Evolutionary conservation across 2,113 vertebrate species (phyloP).

Genomic region (Chitala chitala): DNA sequence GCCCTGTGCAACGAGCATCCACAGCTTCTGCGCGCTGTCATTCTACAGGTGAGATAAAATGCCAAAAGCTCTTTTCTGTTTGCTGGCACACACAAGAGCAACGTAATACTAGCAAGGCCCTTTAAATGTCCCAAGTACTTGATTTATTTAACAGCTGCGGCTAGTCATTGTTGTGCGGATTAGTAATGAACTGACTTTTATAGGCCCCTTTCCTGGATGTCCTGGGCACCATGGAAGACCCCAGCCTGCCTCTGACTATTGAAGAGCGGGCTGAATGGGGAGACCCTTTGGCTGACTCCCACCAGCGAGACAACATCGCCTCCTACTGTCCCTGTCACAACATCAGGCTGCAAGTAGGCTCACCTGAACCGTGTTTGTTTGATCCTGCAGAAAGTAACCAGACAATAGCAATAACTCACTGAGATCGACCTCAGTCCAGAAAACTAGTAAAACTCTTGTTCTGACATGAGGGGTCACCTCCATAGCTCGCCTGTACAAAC

Average conservation of each 20-base stretch:
- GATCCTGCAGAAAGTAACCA: no score
- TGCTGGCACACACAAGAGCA: no score
- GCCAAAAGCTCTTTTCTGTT: no score
- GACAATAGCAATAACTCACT: no score
- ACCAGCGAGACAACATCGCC: slow-evolving; percentile 68
- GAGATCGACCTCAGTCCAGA: no score
- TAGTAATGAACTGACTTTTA: neutral
- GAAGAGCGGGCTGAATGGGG: slow-evolving; percentile 97
- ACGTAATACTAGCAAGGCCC: no score
- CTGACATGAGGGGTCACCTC: no score
- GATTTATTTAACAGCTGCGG: no score
- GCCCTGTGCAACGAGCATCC: slow-evolving; percentile 80
- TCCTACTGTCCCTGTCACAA: slow-evolving; percentile 89
- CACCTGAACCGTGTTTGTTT: neutral
- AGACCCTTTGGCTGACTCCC: slow-evolving; percentile 68
- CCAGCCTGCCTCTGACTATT: slow-evolving; percentile 75
- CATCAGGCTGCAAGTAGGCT: slow-evolving; percentile 82
- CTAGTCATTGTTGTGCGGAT: neutral
- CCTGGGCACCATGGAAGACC: slow-evolving; percentile 81
- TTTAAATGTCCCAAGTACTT: no score
- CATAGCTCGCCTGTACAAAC: no score
- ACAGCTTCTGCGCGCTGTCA: slow-evolving; percentile 68
- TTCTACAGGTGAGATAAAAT: slow-evolving; percentile 76
- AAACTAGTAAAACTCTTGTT: no score
- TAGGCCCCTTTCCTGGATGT: slow-evolving; percentile 94